Percentiles rank a stretch among this genome's conserved stretches.
Evolutionary conservation across 30 jellyfish, hydroid and myxozoan genomes (phyloP).

Genomic region (Chrysaora quinquecirrha): DNA sequence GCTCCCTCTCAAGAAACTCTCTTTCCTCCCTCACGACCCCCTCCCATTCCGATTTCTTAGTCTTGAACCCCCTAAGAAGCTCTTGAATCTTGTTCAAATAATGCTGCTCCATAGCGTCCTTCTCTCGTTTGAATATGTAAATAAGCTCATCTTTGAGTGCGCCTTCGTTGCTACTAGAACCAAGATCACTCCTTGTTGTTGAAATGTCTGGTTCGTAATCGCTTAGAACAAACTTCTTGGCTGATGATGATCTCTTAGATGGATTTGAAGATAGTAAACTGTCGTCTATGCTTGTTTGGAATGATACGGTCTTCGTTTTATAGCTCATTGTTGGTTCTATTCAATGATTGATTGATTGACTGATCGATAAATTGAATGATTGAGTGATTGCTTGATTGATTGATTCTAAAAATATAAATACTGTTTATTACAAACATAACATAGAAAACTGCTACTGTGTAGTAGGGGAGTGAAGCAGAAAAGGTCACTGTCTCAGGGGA

Average conservation of each 20-base stretch:
- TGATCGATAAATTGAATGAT: no score
- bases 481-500: no score
- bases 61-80: conserved; percentile 80
- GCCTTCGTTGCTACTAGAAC: conserved; percentile 30
- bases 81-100: conserved; percentile 69
- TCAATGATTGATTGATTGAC: no score
- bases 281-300: conserved; percentile 35
- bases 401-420: no score
- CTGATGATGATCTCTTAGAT: conserved; percentile 1
- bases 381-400: no score
- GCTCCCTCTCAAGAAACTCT: conserved; percentile 76
- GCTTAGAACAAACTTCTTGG: conserved; percentile 25
- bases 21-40: conserved; percentile 87
- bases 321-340: conserved; percentile 59
- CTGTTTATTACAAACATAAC: no score
- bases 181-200: conserved; percentile 18
- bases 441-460: no score
- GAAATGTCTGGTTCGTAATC: conserved; percentile 59
- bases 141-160: conserved; percentile 88
- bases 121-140: conserved; percentile 84
- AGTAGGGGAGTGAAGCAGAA: no score
- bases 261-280: background rate
- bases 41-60: conserved; percentile 94
- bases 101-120: conserved; percentile 85
- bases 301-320: conserved; percentile 52